Conservation (phyloP, 30 jellyfish, hydroid and myxozoan species). For the Turritopsis dohrnii region DNA sequence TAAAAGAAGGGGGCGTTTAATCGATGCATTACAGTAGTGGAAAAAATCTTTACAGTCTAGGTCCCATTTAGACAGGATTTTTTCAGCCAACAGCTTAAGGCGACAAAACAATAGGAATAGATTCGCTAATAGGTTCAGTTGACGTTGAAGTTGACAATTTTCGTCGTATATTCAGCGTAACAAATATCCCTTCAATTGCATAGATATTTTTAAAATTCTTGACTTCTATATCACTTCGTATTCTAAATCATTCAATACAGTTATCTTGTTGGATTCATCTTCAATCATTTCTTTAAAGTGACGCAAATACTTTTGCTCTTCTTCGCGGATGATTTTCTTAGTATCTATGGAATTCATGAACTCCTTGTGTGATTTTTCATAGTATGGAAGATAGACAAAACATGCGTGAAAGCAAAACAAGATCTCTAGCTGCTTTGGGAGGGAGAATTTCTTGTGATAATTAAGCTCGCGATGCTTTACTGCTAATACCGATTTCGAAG, state of each 20-base stretch:
- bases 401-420: background rate
- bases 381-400: background rate
- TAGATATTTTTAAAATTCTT: too few species aligned
- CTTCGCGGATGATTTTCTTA: background rate
- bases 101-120: too few species aligned
- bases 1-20: too few species aligned
- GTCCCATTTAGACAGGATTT: too few species aligned
- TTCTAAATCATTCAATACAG: background rate
- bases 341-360: background rate
- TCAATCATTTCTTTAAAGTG: background rate
- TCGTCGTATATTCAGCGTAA: too few species aligned
- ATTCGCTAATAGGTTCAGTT: too few species aligned
- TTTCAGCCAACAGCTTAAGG: too few species aligned
- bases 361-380: background rate
- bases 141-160: too few species aligned
- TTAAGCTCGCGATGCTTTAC: background rate
- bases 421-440: background rate
- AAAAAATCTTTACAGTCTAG: too few species aligned
- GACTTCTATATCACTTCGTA: background rate
- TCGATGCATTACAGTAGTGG: too few species aligned
- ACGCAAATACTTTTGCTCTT: background rate
- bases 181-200: too few species aligned
- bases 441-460: background rate
- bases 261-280: background rate
- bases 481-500: background rate